phyloP scores from a whole-genome alignment of 2,797 vertebrate species.

The Cryptoprocta ferox region DNA sequence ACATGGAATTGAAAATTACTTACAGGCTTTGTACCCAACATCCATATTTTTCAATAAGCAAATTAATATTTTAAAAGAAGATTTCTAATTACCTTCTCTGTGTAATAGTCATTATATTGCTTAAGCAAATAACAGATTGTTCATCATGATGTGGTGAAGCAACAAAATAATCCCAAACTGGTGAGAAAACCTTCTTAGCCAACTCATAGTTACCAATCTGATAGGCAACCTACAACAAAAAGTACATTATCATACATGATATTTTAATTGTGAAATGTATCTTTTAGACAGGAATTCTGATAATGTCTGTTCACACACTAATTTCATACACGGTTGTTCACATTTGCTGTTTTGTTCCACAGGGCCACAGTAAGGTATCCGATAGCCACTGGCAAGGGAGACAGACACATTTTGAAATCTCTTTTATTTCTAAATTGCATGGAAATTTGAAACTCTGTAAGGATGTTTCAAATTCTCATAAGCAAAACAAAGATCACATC shows the following conservation, averaged over 20 bases:
- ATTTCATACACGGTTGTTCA: not conserved
- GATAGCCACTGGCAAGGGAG: conserved; percentile 29
- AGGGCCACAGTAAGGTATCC: not conserved
- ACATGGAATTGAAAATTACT: conserved; percentile 11
- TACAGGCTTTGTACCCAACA: not conserved
- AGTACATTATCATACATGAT: not conserved
- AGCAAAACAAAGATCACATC: conserved; percentile 81
- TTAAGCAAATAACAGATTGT: conserved; percentile 78
- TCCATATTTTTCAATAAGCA: conserved; percentile 14
- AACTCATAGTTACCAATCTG: conserved; percentile 90
- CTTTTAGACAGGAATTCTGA: conserved; percentile 8
- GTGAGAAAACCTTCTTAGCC: conserved; percentile 91
- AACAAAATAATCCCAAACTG: conserved; percentile 94
- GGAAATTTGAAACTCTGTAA: conserved; percentile 71
- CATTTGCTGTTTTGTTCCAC: not conserved
- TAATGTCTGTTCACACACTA: not conserved
- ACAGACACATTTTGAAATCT: conserved; percentile 66
- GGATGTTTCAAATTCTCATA: conserved; percentile 80
- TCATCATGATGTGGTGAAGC: conserved; percentile 69
- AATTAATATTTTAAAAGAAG: conserved; percentile 56
- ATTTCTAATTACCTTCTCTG: conserved; percentile 85
- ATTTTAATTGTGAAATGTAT: not conserved
- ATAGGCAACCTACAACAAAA: conserved; percentile 91
- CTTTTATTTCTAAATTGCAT: conserved; percentile 69
- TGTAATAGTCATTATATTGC: conserved; percentile 78